phyloP scores from a whole-genome alignment of 2,888 invertebrate species.

The Eupithecia pulchellata region DNA sequence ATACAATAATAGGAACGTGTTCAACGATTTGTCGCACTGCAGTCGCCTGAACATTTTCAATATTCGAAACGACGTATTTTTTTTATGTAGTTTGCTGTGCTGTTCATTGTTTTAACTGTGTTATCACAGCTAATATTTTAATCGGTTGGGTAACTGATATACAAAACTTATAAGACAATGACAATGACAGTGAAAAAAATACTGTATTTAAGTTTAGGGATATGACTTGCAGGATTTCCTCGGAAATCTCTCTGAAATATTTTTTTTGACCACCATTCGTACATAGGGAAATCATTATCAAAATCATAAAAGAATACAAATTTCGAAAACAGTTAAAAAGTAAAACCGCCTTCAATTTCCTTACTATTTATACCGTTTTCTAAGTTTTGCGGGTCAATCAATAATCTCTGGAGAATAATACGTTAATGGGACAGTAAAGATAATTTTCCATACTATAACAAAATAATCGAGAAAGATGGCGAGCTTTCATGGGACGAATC shows the following conservation, averaged over 20 bases:
- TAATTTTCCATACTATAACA: too few species aligned
- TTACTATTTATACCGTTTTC: neutral
- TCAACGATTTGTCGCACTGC: conserved; percentile 80
- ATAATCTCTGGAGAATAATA: neutral
- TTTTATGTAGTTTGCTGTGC: conserved; percentile 26
- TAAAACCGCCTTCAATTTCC: neutral
- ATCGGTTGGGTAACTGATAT: neutral
- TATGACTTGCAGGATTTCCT: too few species aligned
- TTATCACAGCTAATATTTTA: neutral
- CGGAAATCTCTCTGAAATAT: too few species aligned
- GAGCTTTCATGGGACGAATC: too few species aligned
- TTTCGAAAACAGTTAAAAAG: too few species aligned
- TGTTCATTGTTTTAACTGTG: conserved; percentile 21
- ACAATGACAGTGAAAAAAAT: neutral
- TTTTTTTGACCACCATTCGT: too few species aligned
- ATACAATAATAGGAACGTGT: conserved; percentile 77
- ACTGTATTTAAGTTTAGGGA: too few species aligned
- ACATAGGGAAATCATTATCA: too few species aligned
- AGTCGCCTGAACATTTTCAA: conserved; percentile 68
- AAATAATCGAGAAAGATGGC: too few species aligned
- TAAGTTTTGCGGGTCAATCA: neutral
- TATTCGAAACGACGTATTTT: conserved; percentile 55
- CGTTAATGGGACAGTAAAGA: too few species aligned
- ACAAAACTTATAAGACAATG: neutral
- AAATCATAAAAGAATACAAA: too few species aligned